phyloP scores from a whole-genome alignment of 2,888 invertebrate genomes.

The Laothoe populi region DNA sequence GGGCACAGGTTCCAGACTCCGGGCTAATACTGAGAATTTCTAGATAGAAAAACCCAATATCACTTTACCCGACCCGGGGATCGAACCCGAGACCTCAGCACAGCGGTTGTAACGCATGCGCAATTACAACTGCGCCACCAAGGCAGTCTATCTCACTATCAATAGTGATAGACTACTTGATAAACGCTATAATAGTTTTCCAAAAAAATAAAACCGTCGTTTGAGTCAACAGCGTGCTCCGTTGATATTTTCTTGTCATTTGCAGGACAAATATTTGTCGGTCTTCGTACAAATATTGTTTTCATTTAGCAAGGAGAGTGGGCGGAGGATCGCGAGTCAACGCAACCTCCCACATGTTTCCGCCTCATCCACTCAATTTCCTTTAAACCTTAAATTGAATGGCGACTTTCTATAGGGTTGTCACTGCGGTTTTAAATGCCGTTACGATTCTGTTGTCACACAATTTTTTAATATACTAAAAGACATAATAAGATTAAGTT shows the following conservation, averaged over 20 bases:
- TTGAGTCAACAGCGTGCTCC: background rate
- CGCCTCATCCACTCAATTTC: slow-evolving; percentile 40
- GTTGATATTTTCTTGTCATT: slow-evolving; percentile 3
- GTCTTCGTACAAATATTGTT: slow-evolving; percentile 18
- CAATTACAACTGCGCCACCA: too few species aligned
- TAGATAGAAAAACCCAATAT: too few species aligned
- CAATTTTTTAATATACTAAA: too few species aligned
- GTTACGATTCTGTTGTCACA: background rate
- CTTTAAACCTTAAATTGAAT: slow-evolving; percentile 43
- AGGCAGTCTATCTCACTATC: too few species aligned
- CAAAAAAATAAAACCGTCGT: background rate
- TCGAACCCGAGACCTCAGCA: too few species aligned
- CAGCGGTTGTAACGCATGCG: too few species aligned
- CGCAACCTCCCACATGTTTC: background rate
- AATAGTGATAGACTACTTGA: too few species aligned
- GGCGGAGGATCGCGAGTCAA: slow-evolving; percentile 6
- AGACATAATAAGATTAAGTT: too few species aligned
- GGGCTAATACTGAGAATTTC: too few species aligned
- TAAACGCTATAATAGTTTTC: too few species aligned
- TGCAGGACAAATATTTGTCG: slow-evolving; percentile 6
- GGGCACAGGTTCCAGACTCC: too few species aligned
- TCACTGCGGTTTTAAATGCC: background rate
- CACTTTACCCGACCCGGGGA: too few species aligned
- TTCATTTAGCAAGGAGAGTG: slow-evolving; percentile 18
- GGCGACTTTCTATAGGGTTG: slow-evolving; percentile 31